phyloP scores from a whole-genome alignment of 2,797 vertebrate species.

The Lophura swinhoii region DNA sequence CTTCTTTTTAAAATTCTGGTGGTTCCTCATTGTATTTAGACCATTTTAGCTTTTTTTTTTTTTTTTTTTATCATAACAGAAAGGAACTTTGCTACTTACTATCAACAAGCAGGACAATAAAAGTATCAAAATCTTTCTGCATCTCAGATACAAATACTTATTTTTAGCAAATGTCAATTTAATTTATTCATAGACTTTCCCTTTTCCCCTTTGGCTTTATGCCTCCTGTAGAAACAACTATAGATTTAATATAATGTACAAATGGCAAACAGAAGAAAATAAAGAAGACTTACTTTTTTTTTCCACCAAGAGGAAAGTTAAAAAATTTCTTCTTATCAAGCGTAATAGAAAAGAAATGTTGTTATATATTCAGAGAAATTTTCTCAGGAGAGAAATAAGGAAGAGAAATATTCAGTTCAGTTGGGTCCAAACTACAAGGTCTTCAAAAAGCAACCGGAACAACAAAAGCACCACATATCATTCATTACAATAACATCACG shows the following conservation, averaged over 20 bases:
- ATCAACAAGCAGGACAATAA: not conserved
- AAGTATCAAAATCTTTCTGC: not conserved
- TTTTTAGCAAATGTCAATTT: constrained; percentile 8
- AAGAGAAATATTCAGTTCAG: constrained; percentile 58
- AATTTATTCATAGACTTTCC: not conserved
- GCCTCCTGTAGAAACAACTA: constrained; percentile 60
- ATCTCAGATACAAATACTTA: not conserved
- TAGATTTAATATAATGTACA: constrained; percentile 58
- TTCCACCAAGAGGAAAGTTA: constrained; percentile 71
- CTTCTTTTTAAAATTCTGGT: not conserved
- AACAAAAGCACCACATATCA: constrained; percentile 60
- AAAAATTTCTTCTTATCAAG: constrained; percentile 72
- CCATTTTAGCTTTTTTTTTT: not conserved
- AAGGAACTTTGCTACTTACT: not conserved
- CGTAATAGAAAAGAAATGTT: constrained; percentile 58
- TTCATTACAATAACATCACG: constrained; percentile 14
- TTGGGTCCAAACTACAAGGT: constrained; percentile 47
- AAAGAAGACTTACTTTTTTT: constrained; percentile 70
- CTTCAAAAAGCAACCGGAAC: constrained; percentile 65
- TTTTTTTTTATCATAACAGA: not conserved
- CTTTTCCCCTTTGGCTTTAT: constrained; percentile 22
- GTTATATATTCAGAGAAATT: constrained; percentile 55
- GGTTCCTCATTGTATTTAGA: not conserved
- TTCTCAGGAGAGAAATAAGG: constrained; percentile 58
- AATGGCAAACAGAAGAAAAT: constrained; percentile 66